A percentile compares a stretch with the other conserved stretches of the same genome.
Conservation (phyloP, 1,140 invertebrate genomes). For the Hypothenemus hampei region DNA sequence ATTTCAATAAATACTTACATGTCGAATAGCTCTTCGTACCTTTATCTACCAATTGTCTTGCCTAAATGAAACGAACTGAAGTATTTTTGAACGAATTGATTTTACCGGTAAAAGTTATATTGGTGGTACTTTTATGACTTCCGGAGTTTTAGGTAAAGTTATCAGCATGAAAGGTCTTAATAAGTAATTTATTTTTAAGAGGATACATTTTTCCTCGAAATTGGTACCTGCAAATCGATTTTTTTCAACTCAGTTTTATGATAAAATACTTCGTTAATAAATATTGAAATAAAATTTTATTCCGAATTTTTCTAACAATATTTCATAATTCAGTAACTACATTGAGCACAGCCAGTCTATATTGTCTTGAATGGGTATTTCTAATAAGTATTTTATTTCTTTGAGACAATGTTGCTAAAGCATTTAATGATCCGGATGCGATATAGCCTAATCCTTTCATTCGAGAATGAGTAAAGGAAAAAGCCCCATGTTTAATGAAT, state of each 20-base stretch:
- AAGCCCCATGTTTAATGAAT: slow-evolving; percentile 64
- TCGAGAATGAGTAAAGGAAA: slow-evolving; percentile 61
- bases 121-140: background rate
- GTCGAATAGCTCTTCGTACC: background rate
- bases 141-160: no score
- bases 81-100: no score
- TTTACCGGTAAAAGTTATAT: no score
- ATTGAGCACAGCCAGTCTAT: slow-evolving; percentile 35
- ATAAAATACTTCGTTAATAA: background rate
- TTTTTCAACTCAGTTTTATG: no score
- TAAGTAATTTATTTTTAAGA: no score
- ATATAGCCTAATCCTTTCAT: slow-evolving; percentile 66
- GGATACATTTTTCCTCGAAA: no score
- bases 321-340: slow-evolving; percentile 14
- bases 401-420: slow-evolving; percentile 43
- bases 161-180: no score
- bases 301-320: background rate
- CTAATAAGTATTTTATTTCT: slow-evolving; percentile 39
- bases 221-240: no score
- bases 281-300: background rate
- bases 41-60: no score
- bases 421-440: slow-evolving; percentile 52
- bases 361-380: slow-evolving; percentile 37
- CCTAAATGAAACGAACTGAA: no score
- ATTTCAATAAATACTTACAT: background rate